Evolutionary conservation across 2,888 invertebrate genomes (phyloP).

Genomic region (Stenodema calcarata): DNA sequence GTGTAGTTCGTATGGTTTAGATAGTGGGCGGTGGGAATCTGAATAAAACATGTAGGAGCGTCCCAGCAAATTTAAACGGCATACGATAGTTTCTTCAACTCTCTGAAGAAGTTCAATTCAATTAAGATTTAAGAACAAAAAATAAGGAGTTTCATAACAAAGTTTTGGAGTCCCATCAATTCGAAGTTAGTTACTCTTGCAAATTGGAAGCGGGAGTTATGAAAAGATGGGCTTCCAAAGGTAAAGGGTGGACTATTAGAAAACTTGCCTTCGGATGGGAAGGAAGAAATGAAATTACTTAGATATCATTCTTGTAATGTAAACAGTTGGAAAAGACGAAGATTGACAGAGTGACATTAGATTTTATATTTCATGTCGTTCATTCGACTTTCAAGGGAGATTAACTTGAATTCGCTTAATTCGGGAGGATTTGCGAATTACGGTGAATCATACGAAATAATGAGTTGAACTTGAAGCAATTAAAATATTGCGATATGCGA

Average conservation of each 20-base stretch:
- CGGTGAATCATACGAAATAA: too few relatives aligned
- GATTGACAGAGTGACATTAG: not conserved
- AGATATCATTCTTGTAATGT: not conserved
- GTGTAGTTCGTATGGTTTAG: too few relatives aligned
- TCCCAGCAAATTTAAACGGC: too few relatives aligned
- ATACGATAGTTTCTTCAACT: too few relatives aligned
- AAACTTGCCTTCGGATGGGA: not conserved
- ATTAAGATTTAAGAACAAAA: too few relatives aligned
- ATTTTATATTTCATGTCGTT: not conserved
- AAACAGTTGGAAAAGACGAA: not conserved
- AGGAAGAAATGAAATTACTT: not conserved
- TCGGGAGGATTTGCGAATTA: not conserved
- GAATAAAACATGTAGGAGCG: too few relatives aligned
- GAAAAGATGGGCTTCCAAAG: not conserved
- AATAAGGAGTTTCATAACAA: not conserved
- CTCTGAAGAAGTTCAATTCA: not conserved
- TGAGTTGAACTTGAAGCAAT: too few relatives aligned
- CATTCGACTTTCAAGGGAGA: not conserved
- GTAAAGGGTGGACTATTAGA: not conserved
- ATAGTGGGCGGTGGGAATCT: too few relatives aligned
- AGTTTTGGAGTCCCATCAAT: not conserved
- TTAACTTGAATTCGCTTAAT: not conserved
- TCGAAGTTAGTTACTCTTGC: not conserved
- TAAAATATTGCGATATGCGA: too few relatives aligned
- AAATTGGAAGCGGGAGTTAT: not conserved